phyloP scores from a whole-genome alignment of 2,888 invertebrate genomes.

The Dastarcus helophoroides region DNA sequence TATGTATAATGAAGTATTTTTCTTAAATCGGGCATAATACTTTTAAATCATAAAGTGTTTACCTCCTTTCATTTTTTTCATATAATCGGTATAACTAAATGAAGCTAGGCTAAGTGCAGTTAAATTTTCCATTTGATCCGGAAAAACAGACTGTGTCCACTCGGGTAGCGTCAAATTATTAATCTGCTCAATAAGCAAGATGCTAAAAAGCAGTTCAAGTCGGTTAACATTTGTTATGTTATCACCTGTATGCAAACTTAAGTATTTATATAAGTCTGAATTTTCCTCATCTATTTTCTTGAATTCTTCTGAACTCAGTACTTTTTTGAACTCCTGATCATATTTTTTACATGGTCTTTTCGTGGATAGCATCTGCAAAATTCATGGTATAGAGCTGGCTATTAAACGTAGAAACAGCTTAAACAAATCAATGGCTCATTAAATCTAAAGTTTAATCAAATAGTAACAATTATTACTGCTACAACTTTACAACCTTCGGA shows the following conservation, averaged over 20 bases:
- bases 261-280: slow-evolving; percentile 49
- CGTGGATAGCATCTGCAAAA: slow-evolving; percentile 34
- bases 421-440: too few relatives aligned
- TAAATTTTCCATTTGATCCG: slow-evolving; percentile 52
- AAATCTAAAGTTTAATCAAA: too few relatives aligned
- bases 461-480: too few relatives aligned
- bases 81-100: slow-evolving; percentile 55
- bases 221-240: slow-evolving; percentile 48
- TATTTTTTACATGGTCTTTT: slow-evolving; percentile 46
- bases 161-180: slow-evolving; percentile 60
- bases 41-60: slow-evolving; percentile 18
- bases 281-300: slow-evolving; percentile 42
- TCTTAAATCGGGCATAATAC: neutral
- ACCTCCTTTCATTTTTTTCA: slow-evolving; percentile 65
- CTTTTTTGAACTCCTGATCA: slow-evolving; percentile 39
- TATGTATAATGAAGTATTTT: slow-evolving; percentile 2
- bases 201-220: slow-evolving; percentile 62
- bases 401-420: too few relatives aligned
- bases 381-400: too few relatives aligned
- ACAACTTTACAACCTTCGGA: too few relatives aligned
- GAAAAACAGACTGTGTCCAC: slow-evolving; percentile 62
- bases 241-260: slow-evolving; percentile 47
- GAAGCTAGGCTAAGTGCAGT: slow-evolving; percentile 58
- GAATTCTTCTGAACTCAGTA: too few relatives aligned
- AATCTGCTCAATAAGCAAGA: slow-evolving; percentile 51